Percentiles rank a stretch among this genome's conserved stretches.
phyloP scores from a whole-genome alignment of 1,140 invertebrate species.

The Cydia pomonella region DNA sequence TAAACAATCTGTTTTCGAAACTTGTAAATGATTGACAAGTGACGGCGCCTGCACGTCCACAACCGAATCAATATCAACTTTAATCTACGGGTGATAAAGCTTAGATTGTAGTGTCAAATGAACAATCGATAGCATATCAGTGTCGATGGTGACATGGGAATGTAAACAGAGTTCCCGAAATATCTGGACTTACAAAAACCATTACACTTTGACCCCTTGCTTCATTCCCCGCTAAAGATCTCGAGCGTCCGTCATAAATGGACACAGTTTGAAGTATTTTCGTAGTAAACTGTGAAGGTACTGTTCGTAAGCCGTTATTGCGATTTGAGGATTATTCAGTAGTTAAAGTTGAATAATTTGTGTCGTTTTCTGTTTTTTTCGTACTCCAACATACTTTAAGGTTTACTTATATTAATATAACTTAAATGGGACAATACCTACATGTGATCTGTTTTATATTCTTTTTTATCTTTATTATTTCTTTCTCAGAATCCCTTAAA shows the following conservation, averaged over 20 bases:
- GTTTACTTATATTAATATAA: too few relatives aligned
- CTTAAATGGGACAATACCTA: too few relatives aligned
- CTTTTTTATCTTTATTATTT: too few relatives aligned
- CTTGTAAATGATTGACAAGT: constrained; percentile 49
- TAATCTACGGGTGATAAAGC: constrained; percentile 9
- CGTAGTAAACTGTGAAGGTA: constrained; percentile 33
- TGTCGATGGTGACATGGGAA: constrained; percentile 55
- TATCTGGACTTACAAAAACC: constrained; percentile 43
- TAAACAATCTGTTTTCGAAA: constrained; percentile 42
- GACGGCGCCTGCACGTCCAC: constrained; percentile 37
- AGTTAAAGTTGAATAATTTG: constrained; percentile 10
- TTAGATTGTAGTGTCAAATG: neutral
- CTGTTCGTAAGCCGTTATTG: constrained; percentile 14
- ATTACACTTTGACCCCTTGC: neutral
- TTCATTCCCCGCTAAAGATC: neutral
- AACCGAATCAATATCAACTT: constrained; percentile 21
- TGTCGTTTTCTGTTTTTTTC: constrained; percentile 7
- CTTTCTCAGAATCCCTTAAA: neutral
- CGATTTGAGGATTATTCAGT: neutral
- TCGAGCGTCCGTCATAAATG: neutral
- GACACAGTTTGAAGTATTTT: constrained; percentile 43
- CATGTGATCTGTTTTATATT: too few relatives aligned
- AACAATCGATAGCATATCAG: constrained; percentile 26
- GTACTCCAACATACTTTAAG: too few relatives aligned
- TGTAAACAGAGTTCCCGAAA: constrained; percentile 56